Evolutionary conservation across 2,113 vertebrate species (phyloP).

Genomic region (Megaceryle torquata): DNA sequence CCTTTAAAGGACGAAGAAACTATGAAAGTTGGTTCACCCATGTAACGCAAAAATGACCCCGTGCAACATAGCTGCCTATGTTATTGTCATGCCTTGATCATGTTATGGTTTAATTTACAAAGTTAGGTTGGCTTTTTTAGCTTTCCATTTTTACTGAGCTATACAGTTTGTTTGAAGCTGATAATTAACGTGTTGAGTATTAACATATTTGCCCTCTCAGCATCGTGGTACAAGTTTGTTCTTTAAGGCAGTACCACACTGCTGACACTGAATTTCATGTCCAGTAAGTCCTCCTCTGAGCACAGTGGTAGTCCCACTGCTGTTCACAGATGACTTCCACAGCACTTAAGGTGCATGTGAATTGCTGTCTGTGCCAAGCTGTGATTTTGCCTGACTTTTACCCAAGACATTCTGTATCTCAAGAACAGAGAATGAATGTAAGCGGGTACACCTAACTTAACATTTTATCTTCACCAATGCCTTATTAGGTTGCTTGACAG

Average conservation of each 20-base stretch:
- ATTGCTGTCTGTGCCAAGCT: neutral
- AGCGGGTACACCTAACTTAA: neutral
- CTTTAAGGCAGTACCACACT: neutral
- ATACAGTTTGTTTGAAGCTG: neutral
- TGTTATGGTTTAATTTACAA: neutral
- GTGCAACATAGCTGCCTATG: neutral
- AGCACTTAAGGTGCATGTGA: fast-evolving
- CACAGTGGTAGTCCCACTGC: neutral
- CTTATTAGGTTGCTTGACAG: neutral
- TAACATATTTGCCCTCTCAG: neutral
- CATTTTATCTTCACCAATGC: neutral
- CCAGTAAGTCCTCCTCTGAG: neutral
- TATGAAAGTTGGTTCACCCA: neutral
- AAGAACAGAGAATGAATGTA: neutral
- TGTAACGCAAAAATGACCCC: neutral
- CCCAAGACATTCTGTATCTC: neutral
- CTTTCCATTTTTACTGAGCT: neutral
- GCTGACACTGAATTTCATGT: neutral
- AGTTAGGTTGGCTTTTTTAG: neutral
- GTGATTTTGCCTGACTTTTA: neutral
- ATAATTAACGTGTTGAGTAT: neutral
- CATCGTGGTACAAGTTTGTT: neutral
- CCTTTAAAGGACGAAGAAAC: neutral
- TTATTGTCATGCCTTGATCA: neutral
- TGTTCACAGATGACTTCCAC: neutral